Percentiles rank a stretch among this genome's conserved stretches.
Evolutionary conservation across 1,140 invertebrate species (phyloP).

Genomic region (Sitobion miscanthi): DNA sequence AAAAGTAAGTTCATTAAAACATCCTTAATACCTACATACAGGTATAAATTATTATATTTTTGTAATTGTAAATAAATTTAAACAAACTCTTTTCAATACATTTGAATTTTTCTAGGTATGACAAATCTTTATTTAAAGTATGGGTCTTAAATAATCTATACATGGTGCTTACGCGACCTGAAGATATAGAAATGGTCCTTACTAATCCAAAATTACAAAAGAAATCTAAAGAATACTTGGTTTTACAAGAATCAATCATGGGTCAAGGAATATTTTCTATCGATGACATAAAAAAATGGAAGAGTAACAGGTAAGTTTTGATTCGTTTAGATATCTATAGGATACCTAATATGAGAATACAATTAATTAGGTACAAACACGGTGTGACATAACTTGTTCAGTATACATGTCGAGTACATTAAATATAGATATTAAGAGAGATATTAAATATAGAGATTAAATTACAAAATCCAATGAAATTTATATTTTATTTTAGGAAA

Average conservation of each 20-base stretch:
- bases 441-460: background rate
- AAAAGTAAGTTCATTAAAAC: conserved; percentile 8
- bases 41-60: background rate
- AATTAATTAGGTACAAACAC: background rate
- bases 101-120: background rate
- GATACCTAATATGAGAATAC: background rate
- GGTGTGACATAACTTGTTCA: too few species aligned
- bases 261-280: conserved; percentile 54
- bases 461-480: background rate
- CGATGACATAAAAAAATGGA: conserved; percentile 51
- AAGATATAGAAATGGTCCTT: conserved; percentile 51
- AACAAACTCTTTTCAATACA: background rate
- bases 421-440: background rate
- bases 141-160: conserved; percentile 52
- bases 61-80: background rate
- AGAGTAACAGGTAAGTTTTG: conserved; percentile 20
- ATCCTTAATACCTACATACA: background rate
- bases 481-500: conserved; percentile 35
- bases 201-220: conserved; percentile 40
- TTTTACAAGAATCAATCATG: conserved; percentile 51
- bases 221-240: conserved; percentile 49
- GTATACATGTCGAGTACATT: background rate
- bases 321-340: background rate
- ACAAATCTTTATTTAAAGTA: conserved; percentile 38
- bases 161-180: conserved; percentile 43